A percentile compares a stretch with the other conserved stretches of the same genome.
Conservation (phyloP, 2,113 vertebrate species). For the Dasyornis broadbenti region DNA sequence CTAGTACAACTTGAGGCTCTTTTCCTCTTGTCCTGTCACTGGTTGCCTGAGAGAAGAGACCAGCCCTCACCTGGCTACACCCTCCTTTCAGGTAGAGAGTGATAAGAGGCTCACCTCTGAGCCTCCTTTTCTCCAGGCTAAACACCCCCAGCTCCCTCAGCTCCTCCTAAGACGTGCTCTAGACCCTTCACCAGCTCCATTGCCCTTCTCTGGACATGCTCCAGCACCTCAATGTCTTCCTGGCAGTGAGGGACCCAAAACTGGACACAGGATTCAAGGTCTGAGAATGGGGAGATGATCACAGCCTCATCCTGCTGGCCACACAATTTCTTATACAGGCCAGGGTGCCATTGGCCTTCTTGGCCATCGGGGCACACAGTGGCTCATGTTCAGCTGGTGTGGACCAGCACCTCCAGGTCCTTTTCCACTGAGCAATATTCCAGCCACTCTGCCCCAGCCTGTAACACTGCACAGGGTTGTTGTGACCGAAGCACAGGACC, state of each 20-base stretch:
- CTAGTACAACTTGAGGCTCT: not conserved
- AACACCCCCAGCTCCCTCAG: not conserved
- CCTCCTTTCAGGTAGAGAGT: not conserved
- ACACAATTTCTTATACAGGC: not conserved
- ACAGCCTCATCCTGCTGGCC: not conserved
- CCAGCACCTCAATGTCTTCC: not conserved
- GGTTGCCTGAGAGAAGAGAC: not conserved
- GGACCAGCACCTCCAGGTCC: not conserved
- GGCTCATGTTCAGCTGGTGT: not conserved
- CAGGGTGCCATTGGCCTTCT: not conserved
- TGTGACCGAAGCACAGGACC: not conserved
- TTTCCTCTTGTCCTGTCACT: not conserved
- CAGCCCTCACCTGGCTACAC: not conserved
- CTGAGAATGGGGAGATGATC: not conserved
- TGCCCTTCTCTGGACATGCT: not conserved
- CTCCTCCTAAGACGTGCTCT: not conserved
- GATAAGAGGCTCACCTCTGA: not conserved
- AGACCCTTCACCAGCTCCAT: not conserved
- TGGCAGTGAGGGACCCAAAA: not conserved
- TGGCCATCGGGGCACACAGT: fast-evolving
- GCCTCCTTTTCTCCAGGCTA: not conserved
- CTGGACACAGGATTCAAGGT: not conserved
- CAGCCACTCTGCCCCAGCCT: not conserved
- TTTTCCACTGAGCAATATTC: not conserved
- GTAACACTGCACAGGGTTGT: fast-evolving